These are phyloP conservation scores for Alauda arvensis DNA, from an alignment of 2,797 vertebrate genomes.

Conservation along the genomic window DNA sequence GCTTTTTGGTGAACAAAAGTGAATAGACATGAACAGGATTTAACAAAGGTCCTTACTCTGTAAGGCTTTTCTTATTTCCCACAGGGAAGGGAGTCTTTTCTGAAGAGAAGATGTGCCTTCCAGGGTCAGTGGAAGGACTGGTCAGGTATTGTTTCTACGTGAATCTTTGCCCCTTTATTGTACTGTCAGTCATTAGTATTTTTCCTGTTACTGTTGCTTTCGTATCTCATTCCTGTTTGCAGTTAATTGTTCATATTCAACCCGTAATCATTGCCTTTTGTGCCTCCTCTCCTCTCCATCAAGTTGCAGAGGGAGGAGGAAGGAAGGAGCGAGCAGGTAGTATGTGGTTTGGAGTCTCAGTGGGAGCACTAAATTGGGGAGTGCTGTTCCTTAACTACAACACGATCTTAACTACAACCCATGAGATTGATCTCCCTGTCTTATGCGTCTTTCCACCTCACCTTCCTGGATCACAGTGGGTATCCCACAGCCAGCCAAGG, in stretches of 20 bases:
- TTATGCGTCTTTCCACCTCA: background rate
- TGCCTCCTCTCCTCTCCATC: background rate
- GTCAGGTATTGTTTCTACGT: background rate
- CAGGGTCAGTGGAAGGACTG: rapidly evolving
- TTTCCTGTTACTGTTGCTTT: background rate
- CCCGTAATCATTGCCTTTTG: background rate
- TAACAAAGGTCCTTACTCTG: background rate
- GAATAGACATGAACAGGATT: background rate
- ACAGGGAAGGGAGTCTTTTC: background rate
- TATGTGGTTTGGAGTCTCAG: background rate
- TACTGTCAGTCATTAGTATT: background rate
- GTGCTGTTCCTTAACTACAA: background rate
- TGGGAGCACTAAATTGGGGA: background rate
- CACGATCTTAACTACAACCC: too few relatives aligned
- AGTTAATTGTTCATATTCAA: background rate
- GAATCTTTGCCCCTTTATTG: background rate
- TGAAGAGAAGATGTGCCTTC: background rate
- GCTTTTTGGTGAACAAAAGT: background rate
- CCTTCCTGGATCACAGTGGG: background rate
- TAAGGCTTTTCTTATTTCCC: background rate
- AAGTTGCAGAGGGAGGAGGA: background rate
- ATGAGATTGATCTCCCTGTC: too few relatives aligned
- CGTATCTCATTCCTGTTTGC: background rate
- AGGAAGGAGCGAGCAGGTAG: background rate
- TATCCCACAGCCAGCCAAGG: background rate